Base-by-base conservation (phyloP, 2,113 vertebrate genomes). In the Rhegmatorhina hoffmannsi region DNA sequence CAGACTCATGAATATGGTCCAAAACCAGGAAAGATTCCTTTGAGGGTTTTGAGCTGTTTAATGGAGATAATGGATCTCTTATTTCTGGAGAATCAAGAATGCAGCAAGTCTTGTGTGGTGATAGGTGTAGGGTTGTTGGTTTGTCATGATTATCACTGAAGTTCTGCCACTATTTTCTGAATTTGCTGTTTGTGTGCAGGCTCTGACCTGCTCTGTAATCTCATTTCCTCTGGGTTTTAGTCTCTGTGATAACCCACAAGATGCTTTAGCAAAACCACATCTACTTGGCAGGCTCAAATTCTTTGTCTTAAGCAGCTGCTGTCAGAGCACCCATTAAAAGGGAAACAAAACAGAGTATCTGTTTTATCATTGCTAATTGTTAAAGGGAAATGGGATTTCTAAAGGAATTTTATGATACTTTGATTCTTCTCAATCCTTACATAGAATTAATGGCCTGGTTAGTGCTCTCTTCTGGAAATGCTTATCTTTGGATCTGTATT, bases 381-480 rank as follows among this genome's bases (percentile, higher is more conserved):
- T 92, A 31, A 78, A 90, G 55, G 46, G 34, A 77, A 74, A 50
- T 52, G 38, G 60, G 28, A 62, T 90, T 84, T 94, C 55, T 63
- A 36, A 50, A 80, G 62, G 43, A 80, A 72, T 50, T 72, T 75
- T 81, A 67, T 2, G 6, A 15, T 74, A 26, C 26, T 62, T 70
- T 2, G 3, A 10, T 64, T 29, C 14, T 69, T 77, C 46, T 90
- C 46, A 46, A 0, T 69, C 50, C 46, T 84, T 0, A 0, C 44
- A 3, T 38, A 56, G 56, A 84, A 49, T 60, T 78, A 90, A 74
- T 52, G 40, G 31, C 17, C 44, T 68, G 9, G 11, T 83, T 40
- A 31, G 7, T 60, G 19, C 63, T 73, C 24, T 33, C 33, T 84
- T 72, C 70, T 75, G 73, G 40, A 68, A 52, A 62, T 29, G 26